These are phyloP conservation scores for Cyclopterus lumpus DNA, from an alignment of 2,797 vertebrate genomes.

Conservation along the genomic window DNA sequence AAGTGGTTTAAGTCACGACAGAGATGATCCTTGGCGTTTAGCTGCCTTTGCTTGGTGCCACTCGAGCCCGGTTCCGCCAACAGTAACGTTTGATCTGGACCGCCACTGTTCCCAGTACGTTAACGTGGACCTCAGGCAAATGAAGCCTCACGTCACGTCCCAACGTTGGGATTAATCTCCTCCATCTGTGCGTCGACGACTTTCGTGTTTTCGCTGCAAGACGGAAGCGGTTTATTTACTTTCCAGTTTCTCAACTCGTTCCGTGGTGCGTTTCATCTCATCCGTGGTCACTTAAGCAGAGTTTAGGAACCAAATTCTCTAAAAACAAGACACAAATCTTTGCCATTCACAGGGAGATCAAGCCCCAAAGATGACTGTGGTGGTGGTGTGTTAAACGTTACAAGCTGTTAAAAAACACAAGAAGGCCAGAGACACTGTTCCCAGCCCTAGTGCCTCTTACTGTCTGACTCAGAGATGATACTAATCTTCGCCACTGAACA, in stretches of 20 bases:
- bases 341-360: constrained; percentile 11
- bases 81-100: not conserved
- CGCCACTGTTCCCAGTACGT: not conserved
- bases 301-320: constrained; percentile 26
- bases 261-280: constrained; percentile 36
- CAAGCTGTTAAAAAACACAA: constrained; percentile 36
- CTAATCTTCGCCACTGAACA: constrained; percentile 42
- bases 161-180: constrained; percentile 32
- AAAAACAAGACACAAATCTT: constrained; percentile 1
- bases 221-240: not conserved
- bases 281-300: not conserved
- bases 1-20: not conserved
- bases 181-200: constrained; percentile 52
- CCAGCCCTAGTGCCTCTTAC: constrained; percentile 10
- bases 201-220: constrained; percentile 37
- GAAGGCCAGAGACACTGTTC: constrained; percentile 18
- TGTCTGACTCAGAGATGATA: constrained; percentile 30
- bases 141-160: not conserved
- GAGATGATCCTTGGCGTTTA: not conserved
- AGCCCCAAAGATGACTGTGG: constrained; percentile 9
- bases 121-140: constrained; percentile 14
- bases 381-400: constrained; percentile 34
- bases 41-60: not conserved
- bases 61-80: not conserved
- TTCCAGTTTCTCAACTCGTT: constrained; percentile 12